Percentiles rank a stretch among this genome's conserved stretches.
These are phyloP conservation scores for Macrophya alboannulata DNA, from an alignment of 2,888 invertebrate species.

Conservation along the genomic window DNA sequence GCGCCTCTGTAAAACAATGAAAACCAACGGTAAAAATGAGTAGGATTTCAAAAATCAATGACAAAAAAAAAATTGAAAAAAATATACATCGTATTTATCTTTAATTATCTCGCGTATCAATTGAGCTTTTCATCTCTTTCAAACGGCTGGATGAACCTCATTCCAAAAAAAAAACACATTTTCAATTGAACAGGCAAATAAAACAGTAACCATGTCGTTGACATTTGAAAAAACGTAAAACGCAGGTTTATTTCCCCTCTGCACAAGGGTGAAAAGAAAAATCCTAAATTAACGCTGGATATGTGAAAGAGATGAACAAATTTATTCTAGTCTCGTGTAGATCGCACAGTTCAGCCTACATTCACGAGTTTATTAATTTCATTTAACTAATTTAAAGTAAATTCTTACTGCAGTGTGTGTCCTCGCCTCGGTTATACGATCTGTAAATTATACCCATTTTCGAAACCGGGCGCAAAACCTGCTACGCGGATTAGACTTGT, in stretches of 20 bases:
- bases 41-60: neutral
- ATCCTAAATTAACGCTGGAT: neutral
- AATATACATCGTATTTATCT: neutral
- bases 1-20: conserved; percentile 90
- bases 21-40: conserved; percentile 29
- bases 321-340: neutral
- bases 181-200: neutral
- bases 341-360: neutral
- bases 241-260: neutral
- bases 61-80: neutral
- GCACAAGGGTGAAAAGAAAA: neutral
- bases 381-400: neutral
- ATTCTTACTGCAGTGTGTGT: neutral
- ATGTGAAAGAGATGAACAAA: neutral
- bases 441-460: neutral
- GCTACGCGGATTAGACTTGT: no score
- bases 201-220: conserved; percentile 17
- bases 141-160: neutral
- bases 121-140: neutral
- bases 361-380: neutral
- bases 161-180: neutral
- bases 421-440: neutral
- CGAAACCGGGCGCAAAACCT: neutral
- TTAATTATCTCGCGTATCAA: neutral
- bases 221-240: neutral